Percentiles rank a stretch among this genome's conserved stretches.
Conservation (phyloP, 2,797 vertebrate species). For the Chaetodon trifasciatus region DNA sequence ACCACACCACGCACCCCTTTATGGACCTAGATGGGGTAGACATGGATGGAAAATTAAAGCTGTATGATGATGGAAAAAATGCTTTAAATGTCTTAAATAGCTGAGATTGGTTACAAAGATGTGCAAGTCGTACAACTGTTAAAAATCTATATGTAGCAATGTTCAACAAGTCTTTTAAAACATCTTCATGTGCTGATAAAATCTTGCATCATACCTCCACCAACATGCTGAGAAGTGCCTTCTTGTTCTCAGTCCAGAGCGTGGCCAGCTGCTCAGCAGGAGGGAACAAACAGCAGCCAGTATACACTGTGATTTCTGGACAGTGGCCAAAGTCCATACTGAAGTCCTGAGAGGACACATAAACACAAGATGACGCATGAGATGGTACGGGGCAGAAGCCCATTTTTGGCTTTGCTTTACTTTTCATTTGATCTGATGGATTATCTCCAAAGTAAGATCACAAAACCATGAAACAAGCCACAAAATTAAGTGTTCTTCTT, state of each 20-base stretch:
- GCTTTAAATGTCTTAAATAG: neutral
- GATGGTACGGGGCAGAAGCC: neutral
- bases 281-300: conserved; percentile 95
- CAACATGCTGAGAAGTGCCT: conserved; percentile 95
- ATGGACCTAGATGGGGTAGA: conserved; percentile 88
- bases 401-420: neutral
- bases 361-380: conserved; percentile 22
- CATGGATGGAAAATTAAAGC: conserved; percentile 1
- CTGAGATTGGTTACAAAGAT: neutral
- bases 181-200: neutral
- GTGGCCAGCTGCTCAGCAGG: conserved; percentile 87
- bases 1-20: conserved; percentile 96
- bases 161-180: neutral
- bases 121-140: neutral
- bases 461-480: neutral
- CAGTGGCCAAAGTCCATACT: conserved; percentile 95
- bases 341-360: conserved; percentile 89
- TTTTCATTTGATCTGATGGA: conserved; percentile 4
- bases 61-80: neutral
- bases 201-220: conserved; percentile 90
- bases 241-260: conserved; percentile 96
- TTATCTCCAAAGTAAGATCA: neutral
- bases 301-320: conserved; percentile 98
- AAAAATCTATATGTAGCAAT: neutral
- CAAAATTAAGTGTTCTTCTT: neutral